These are phyloP conservation scores for Neotragus pygmaeus DNA, from an alignment of 2,113 vertebrate genomes.

Conservation along the genomic window DNA sequence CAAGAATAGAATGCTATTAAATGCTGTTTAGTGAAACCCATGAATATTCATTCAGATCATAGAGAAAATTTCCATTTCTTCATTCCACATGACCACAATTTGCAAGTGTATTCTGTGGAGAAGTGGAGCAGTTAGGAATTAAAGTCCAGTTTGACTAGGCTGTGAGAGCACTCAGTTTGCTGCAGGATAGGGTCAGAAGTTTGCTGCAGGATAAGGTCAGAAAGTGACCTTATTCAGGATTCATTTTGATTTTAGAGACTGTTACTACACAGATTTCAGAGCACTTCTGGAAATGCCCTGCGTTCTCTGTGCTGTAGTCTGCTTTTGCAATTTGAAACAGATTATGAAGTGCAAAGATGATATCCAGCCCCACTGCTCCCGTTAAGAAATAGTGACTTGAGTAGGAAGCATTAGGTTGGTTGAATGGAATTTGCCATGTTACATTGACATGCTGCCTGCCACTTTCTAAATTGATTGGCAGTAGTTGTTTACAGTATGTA, in stretches of 20 bases:
- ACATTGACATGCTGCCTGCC: constrained; percentile 59
- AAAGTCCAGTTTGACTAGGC: constrained; percentile 14
- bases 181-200: not conserved
- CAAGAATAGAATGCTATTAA: constrained; percentile 66
- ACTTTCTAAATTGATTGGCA: constrained; percentile 79
- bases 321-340: constrained; percentile 43
- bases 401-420: constrained; percentile 71
- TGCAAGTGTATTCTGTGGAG: not conserved
- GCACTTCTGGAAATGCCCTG: not conserved
- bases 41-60: constrained; percentile 73
- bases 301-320: constrained; percentile 10
- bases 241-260: constrained; percentile 51
- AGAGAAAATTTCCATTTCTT: constrained; percentile 43
- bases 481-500: constrained; percentile 80
- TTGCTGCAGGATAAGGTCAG: constrained; percentile 10
- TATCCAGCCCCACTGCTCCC: constrained; percentile 39
- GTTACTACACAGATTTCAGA: constrained; percentile 59
- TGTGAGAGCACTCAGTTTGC: constrained; percentile 11
- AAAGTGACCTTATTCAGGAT: not conserved
- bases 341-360: constrained; percentile 46
- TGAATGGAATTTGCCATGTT: constrained; percentile 69
- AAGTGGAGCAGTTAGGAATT: not conserved
- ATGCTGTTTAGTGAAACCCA: constrained; percentile 50
- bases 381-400: constrained; percentile 58
- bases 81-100: constrained; percentile 28